These are phyloP conservation scores for Argyresthia albistria DNA, from an alignment of 2,888 invertebrate species.

Conservation along the genomic window DNA sequence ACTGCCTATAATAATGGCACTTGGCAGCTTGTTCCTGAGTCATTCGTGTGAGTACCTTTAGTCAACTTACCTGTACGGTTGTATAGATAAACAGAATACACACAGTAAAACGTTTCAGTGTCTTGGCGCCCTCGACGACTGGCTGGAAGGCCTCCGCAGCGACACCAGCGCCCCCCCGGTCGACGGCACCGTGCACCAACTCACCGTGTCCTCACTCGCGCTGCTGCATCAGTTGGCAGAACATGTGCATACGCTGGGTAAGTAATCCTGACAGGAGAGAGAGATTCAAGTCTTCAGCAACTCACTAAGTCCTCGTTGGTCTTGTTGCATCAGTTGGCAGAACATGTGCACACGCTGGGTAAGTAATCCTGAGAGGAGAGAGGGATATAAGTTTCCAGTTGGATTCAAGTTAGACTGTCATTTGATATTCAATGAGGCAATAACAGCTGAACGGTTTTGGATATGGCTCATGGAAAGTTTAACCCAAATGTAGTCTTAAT, in stretches of 20 bases:
- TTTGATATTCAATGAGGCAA: too few species aligned
- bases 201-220: constrained; percentile 94
- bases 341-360: constrained; percentile 2
- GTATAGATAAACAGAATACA: too few species aligned
- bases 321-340: not conserved
- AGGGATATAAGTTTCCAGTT: too few species aligned
- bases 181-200: constrained; percentile 98
- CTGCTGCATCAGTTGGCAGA: constrained; percentile 90
- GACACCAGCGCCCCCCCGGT: constrained; percentile 88
- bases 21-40: too few species aligned
- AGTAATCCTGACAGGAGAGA: not conserved
- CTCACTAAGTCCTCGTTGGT: not conserved
- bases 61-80: too few species aligned
- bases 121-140: constrained; percentile 91
- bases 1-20: too few species aligned
- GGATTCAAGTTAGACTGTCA: too few species aligned
- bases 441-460: too few species aligned
- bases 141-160: constrained; percentile 87
- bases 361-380: not conserved
- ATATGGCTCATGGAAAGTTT: too few species aligned
- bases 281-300: too few species aligned
- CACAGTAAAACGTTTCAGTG: constrained; percentile 70
- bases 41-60: too few species aligned
- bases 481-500: too few species aligned
- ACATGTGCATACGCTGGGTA: constrained; percentile 82